These are phyloP conservation scores for Erinaceus europaeus DNA, from an alignment of 2,113 vertebrate species.

Conservation along the genomic window DNA sequence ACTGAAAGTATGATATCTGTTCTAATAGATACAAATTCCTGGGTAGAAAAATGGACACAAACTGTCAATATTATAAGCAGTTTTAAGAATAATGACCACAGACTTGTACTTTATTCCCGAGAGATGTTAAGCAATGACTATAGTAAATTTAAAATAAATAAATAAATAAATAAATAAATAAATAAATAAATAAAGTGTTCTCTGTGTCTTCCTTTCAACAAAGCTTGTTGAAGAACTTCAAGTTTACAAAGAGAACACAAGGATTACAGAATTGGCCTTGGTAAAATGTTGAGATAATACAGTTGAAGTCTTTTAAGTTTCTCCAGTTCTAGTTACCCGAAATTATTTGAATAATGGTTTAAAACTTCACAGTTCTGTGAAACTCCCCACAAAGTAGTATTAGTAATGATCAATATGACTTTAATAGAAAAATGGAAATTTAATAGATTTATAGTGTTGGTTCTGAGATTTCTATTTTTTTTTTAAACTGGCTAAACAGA, in stretches of 20 bases:
- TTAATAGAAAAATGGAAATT: neutral
- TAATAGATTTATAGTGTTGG: neutral
- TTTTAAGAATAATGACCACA: neutral
- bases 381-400: neutral
- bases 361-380: neutral
- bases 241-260: neutral
- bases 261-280: neutral
- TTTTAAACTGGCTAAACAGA: neutral
- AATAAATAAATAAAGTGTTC: too few species aligned
- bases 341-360: neutral
- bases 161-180: too few species aligned
- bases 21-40: neutral
- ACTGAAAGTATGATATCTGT: neutral
- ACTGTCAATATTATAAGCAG: neutral
- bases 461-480: neutral
- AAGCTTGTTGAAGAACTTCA: neutral
- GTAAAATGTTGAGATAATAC: neutral
- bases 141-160: too few species aligned
- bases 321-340: neutral
- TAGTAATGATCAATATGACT: neutral
- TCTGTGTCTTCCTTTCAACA: neutral
- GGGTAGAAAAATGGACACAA: neutral
- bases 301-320: neutral
- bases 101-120: too few species aligned
- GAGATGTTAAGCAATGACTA: neutral